A percentile compares a stretch with the other conserved stretches of the same genome.
These are phyloP conservation scores for Pseudorectes ferrugineus DNA, from an alignment of 2,113 vertebrate species.

Conservation along the genomic window DNA sequence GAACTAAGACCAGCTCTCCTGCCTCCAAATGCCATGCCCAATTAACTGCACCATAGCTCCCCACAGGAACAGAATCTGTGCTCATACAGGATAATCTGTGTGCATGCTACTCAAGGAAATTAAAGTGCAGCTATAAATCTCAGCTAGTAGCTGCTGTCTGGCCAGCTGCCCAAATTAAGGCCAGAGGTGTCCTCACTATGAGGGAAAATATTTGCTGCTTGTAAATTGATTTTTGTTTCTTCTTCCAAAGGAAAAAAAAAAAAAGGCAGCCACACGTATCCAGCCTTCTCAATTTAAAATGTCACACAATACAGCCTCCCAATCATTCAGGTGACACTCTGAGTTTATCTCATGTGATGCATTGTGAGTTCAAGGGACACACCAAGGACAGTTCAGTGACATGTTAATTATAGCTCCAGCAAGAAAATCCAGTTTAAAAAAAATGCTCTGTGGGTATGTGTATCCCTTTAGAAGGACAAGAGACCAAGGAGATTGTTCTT, in stretches of 20 bases:
- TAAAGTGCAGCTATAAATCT: constrained; percentile 45
- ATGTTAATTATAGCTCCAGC: constrained; percentile 27
- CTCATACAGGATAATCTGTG: constrained; percentile 37
- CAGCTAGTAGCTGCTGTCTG: constrained; percentile 41
- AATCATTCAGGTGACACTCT: constrained; percentile 29
- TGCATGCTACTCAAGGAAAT: constrained; percentile 48
- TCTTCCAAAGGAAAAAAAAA: background rate
- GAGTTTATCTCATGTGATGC: background rate
- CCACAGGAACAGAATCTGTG: constrained; percentile 9
- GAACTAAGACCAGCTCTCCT: background rate
- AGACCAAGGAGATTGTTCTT: background rate
- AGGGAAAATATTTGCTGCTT: constrained; percentile 58
- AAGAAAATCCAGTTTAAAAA: constrained; percentile 13
- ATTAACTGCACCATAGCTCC: constrained; percentile 30
- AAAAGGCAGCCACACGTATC: background rate
- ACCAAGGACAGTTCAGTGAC: constrained; percentile 39
- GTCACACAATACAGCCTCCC: constrained; percentile 19
- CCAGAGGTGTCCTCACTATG: constrained; percentile 43
- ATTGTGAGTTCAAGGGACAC: background rate
- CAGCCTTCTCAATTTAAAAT: constrained; percentile 53
- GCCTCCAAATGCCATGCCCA: constrained; percentile 41
- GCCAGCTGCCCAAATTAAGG: constrained; percentile 57
- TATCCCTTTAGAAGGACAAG: background rate
- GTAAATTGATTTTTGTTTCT: constrained; percentile 62
- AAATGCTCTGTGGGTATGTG: background rate